These are phyloP conservation scores for Metopolophium dirhodum DNA, from an alignment of 1,140 invertebrate species.

Conservation along the genomic window DNA sequence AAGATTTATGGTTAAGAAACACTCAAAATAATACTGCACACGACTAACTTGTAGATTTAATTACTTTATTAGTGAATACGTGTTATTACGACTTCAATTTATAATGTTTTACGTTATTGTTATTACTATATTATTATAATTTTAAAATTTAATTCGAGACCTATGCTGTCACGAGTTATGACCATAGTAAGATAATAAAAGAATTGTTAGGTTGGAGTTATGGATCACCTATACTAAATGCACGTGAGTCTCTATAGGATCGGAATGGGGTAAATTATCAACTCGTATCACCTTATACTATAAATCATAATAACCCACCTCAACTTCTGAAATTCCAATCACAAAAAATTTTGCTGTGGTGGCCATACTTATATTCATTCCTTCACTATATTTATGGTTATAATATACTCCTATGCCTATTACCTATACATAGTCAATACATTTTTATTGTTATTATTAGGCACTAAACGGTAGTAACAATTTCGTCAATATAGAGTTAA, in stretches of 20 bases:
- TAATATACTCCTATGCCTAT: not conserved
- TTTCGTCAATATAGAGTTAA: not conserved
- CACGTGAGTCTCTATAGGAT: not conserved
- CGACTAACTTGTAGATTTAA: not conserved
- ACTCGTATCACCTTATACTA: not conserved
- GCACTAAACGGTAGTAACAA: not conserved
- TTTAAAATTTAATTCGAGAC: not conserved
- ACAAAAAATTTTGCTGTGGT: not conserved
- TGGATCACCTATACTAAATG: not conserved
- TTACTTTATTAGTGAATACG: not conserved
- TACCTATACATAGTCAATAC: not conserved
- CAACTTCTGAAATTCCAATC: not conserved
- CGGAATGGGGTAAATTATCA: not conserved
- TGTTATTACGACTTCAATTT: not conserved
- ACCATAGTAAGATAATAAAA: not conserved
- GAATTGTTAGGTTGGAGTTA: not conserved
- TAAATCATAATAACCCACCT: not conserved
- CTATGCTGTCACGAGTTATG: not conserved
- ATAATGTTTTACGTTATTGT: not conserved
- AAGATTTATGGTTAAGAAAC: constrained; percentile 28
- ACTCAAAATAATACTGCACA: not conserved
- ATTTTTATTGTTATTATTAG: not conserved
- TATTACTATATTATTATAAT: not conserved
- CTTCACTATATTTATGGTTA: not conserved
- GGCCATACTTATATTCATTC: not conserved